Evolutionary conservation across 2,797 vertebrate genomes (phyloP).

Genomic region (Coilia nasus): DNA sequence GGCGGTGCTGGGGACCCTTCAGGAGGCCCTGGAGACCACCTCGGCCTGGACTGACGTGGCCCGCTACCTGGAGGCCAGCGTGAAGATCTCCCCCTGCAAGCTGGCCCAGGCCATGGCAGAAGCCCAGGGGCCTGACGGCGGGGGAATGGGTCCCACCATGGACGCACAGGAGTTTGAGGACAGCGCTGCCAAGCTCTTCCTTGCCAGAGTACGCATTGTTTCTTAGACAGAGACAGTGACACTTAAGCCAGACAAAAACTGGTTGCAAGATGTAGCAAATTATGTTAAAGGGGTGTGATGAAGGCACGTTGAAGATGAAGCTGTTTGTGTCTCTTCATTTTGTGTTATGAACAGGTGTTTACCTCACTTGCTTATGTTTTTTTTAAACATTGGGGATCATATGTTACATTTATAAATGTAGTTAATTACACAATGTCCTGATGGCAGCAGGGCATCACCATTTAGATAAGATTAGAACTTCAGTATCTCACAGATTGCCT

Average conservation of each 20-base stretch:
- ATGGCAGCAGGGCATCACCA: background rate
- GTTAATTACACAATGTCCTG: background rate
- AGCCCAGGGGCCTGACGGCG: conserved; percentile 61
- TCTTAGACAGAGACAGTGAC: conserved; percentile 61
- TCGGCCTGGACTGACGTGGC: conserved; percentile 64
- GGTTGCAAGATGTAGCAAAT: background rate
- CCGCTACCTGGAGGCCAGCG: conserved; percentile 87
- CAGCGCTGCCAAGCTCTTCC: conserved; percentile 84
- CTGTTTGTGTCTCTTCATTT: background rate
- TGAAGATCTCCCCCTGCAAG: conserved; percentile 84
- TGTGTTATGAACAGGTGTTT: background rate
- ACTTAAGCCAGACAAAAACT: background rate
- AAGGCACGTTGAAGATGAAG: background rate
- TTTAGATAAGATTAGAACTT: background rate
- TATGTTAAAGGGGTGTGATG: background rate
- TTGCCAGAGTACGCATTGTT: conserved; percentile 85
- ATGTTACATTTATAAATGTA: background rate
- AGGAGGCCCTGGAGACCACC: conserved; percentile 78
- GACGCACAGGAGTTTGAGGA: conserved; percentile 88
- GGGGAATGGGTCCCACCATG: conserved; percentile 75
- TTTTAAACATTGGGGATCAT: background rate
- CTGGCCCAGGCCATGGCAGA: conserved; percentile 83
- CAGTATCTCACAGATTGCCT: background rate
- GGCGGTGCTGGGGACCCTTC: conserved; percentile 84
- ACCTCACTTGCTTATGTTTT: background rate